Evolutionary conservation across 2,113 vertebrate genomes (phyloP).

Genomic region (Callipepla californica): DNA sequence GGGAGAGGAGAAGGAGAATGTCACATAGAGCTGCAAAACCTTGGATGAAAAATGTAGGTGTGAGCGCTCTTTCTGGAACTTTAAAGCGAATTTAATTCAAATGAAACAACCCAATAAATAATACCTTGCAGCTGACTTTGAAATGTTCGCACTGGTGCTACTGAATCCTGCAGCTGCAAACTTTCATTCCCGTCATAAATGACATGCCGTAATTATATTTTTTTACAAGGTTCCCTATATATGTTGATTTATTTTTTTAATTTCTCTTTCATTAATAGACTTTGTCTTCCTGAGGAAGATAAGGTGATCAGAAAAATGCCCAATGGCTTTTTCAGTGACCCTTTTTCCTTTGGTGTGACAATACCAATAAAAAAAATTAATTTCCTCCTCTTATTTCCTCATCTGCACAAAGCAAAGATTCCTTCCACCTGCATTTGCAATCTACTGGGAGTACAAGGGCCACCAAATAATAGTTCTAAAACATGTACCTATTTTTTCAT

Average conservation of each 20-base stretch:
- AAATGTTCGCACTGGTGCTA: not conserved
- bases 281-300: slow-evolving; percentile 41
- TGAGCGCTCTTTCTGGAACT: slow-evolving; percentile 33
- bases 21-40: slow-evolving; percentile 50
- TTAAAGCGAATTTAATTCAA: slow-evolving; percentile 71
- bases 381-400: slow-evolving; percentile 49
- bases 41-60: slow-evolving; percentile 64
- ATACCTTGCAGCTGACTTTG: slow-evolving; percentile 61
- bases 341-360: not conserved
- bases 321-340: slow-evolving; percentile 9
- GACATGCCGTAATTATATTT: slow-evolving; percentile 52
- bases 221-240: slow-evolving; percentile 36
- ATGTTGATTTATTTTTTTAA: slow-evolving; percentile 64
- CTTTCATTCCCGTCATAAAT: slow-evolving; percentile 53
- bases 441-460: not conserved
- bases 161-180: slow-evolving; percentile 50
- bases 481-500: not conserved
- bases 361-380: slow-evolving; percentile 61
- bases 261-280: slow-evolving; percentile 53
- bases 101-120: slow-evolving; percentile 72
- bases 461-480: slow-evolving; percentile 22
- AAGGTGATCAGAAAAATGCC: slow-evolving; percentile 36
- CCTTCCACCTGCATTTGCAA: not conserved
- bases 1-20: slow-evolving; percentile 36
- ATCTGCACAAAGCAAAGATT: slow-evolving; percentile 24